Evolutionary conservation across 2,888 invertebrate species (phyloP), one percentile per base, ranked within the genome.

Genomic region (Meta bourneti): DNA sequence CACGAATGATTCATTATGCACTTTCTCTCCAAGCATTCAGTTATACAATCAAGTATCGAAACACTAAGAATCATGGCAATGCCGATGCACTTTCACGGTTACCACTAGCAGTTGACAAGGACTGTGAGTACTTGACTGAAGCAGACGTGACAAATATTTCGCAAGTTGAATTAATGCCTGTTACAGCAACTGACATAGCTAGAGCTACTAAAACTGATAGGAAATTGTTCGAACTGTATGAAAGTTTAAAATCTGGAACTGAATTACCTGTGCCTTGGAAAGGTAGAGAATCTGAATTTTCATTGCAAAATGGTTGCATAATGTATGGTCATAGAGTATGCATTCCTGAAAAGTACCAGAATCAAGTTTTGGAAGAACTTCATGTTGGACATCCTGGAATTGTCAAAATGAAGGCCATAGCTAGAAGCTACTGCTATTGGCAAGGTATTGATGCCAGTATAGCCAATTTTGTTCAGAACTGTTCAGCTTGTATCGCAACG

Each of bases 351-450:
- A 34, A 34, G 34, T 34, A 34, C 34, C 34, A 34, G 34, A 34
- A 34, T 34, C 34, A 34, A 34, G 34, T 34, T 34, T 34, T 34
- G 34, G 34, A 34, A 34, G 34, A 34, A 34, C 34, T 34, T 34
- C 34, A 34, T 34, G 34, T 34, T 34, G 85, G 85, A 85, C 85
- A 85, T 85, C 77, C 85, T 75, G 85, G 85, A 85, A 85, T 85
- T 85, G 77, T 85, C 85, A 85, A 85, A 85, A 85, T 85, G 85
- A 85, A 85, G 77, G 85, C 85, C 85, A 85, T 85, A 85, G 75
- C 85, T 85, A 85, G 85, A 85, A 85, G 85, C 77, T 85, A 85
- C 85, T 85, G 85, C 85, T 85, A 85, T 85, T 85, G 85, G 85
- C 85, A 85, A 85, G 77, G 77, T 85, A 85, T 85, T 85, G 85